Evolutionary conservation across 37 sponge, comb jelly and placozoan genomes (phyloP).

Genomic region (Ianthella basta): DNA sequence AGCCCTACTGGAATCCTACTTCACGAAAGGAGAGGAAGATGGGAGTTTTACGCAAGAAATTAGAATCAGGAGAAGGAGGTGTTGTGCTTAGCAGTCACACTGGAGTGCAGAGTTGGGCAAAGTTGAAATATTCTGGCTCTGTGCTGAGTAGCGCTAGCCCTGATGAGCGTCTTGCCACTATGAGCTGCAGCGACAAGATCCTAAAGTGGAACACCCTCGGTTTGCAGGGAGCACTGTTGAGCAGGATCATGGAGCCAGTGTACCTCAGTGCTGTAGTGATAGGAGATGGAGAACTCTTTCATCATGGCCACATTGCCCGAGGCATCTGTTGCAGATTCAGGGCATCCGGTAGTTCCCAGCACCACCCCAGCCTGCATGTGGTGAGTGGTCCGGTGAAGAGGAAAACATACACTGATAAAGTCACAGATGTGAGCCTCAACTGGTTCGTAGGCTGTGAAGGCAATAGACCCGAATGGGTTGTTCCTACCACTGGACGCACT

Average conservation of each 20-base stretch:
- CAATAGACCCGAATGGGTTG: background rate
- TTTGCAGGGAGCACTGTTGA: conserved; percentile 14
- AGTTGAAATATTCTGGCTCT: background rate
- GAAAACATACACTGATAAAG: conserved; percentile 14
- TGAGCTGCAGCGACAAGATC: conserved; percentile 31
- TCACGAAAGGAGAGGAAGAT: background rate
- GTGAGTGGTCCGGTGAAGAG: background rate
- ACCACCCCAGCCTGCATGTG: background rate
- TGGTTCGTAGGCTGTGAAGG: background rate
- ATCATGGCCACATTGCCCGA: conserved; percentile 32
- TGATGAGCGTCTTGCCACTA: background rate
- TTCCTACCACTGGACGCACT: background rate
- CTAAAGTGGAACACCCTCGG: conserved; percentile 26
- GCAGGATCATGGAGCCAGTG: conserved; percentile 8
- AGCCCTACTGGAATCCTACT: background rate
- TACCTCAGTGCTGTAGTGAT: conserved; percentile 14
- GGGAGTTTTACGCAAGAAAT: conserved; percentile 13
- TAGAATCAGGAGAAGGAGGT: conserved; percentile 17
- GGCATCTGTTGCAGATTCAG: conserved; percentile 19
- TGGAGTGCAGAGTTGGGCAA: background rate
- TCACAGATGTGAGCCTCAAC: background rate
- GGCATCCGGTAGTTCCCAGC: background rate
- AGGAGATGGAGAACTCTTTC: conserved; percentile 17
- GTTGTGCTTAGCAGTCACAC: background rate
- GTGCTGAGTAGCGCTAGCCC: background rate